phyloP scores from a whole-genome alignment of 1,140 invertebrate genomes.

The silkworm (Bombyx mori) region DNA sequence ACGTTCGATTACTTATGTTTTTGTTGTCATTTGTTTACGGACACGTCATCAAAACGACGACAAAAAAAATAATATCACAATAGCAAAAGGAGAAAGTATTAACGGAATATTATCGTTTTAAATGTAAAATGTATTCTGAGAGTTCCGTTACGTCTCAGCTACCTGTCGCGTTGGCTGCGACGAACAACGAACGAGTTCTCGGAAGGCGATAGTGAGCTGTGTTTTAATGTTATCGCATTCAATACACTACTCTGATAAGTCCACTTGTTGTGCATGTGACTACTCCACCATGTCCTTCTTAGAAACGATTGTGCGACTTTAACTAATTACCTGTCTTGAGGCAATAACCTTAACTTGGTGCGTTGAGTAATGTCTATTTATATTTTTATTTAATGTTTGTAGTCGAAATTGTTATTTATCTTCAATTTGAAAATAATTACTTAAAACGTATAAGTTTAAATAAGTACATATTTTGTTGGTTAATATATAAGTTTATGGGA shows the following conservation, averaged over 20 bases:
- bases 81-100: constrained; percentile 31
- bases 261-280: constrained; percentile 44
- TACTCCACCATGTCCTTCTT: constrained; percentile 35
- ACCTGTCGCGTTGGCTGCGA: constrained; percentile 46
- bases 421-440: too few relatives aligned
- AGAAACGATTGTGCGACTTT: constrained; percentile 23
- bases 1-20: too few relatives aligned
- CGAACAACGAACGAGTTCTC: constrained; percentile 27
- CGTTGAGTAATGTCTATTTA: too few relatives aligned
- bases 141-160: constrained; percentile 55
- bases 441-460: too few relatives aligned
- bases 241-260: constrained; percentile 59
- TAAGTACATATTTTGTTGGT: too few relatives aligned
- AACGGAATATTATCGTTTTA: constrained; percentile 25
- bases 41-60: too few relatives aligned
- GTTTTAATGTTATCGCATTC: constrained; percentile 64
- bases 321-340: constrained; percentile 29
- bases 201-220: constrained; percentile 59
- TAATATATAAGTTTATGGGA: too few relatives aligned
- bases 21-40: too few relatives aligned
- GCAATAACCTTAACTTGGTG: too few relatives aligned
- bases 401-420: background rate
- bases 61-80: background rate
- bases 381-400: background rate
- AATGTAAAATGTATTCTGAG: constrained; percentile 45